A percentile compares a stretch with the other conserved stretches of the same genome.
These are phyloP conservation scores for Brachionus koreanus DNA, from an alignment of 1,140 invertebrate genomes.

Conservation along the genomic window DNA sequence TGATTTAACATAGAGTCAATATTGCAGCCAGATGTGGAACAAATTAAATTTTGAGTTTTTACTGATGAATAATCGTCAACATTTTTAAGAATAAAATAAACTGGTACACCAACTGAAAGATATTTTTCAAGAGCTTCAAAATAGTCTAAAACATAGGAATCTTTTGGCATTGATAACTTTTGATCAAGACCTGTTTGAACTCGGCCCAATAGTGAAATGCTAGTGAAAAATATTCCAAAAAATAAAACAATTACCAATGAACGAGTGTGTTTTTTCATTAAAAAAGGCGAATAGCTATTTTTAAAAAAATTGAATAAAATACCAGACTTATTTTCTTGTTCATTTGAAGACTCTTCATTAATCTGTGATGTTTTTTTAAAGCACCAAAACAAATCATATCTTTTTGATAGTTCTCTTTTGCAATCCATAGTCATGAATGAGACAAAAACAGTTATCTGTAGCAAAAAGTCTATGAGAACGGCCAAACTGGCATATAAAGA, in stretches of 20 bases:
- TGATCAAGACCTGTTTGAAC: slow-evolving; percentile 82
- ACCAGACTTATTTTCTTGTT: not conserved
- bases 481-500: slow-evolving; percentile 93
- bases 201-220: slow-evolving; percentile 75
- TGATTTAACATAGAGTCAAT: slow-evolving; percentile 76
- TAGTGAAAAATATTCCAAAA: slow-evolving; percentile 81
- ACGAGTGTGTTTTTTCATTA: slow-evolving; percentile 8
- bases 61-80: slow-evolving; percentile 69
- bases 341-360: not conserved
- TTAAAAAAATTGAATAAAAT: slow-evolving; percentile 40
- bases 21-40: slow-evolving; percentile 70
- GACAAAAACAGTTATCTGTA: slow-evolving; percentile 95
- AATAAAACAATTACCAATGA: slow-evolving; percentile 60
- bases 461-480: slow-evolving; percentile 85
- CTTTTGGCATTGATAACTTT: slow-evolving; percentile 77
- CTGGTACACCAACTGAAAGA: slow-evolving; percentile 77
- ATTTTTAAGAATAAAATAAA: slow-evolving; percentile 80
- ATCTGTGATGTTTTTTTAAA: not conserved
- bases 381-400: slow-evolving; percentile 74
- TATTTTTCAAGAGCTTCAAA: slow-evolving; percentile 70
- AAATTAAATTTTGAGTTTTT: slow-evolving; percentile 70
- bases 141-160: slow-evolving; percentile 81
- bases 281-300: slow-evolving; percentile 15
- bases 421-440: slow-evolving; percentile 83
- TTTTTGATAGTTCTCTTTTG: slow-evolving; percentile 69